Evolutionary conservation across 1,140 invertebrate genomes (phyloP), one percentile per base, ranked within the genome.

Genomic region (Odontomachus brunneus): DNA sequence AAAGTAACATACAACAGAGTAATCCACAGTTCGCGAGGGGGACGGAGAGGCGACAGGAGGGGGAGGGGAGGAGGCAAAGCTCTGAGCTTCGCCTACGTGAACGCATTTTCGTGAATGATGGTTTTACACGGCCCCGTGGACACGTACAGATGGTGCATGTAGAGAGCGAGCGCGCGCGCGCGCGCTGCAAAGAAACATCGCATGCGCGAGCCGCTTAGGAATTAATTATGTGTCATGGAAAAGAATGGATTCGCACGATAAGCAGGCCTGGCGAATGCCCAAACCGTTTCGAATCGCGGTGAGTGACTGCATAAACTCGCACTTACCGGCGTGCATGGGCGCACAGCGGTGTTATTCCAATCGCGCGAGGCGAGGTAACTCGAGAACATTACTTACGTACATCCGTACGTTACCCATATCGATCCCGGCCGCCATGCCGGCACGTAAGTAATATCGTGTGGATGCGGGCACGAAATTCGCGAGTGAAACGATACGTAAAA

Each of bases 401-500:
- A 55, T 22, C 14, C 19, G n/a, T 29, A 71, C 38, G 38, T 71
- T 80, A 71, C 19, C 67, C 17, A 9, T 19, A 59, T 80, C 33
- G 29, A 78, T 66, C 15, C 51, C 1, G 9, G 12, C 22, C 19
- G 62, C 33, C 26, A 12, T 49, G 51, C 38, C 53, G 51, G 65
- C 44, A 62, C 48, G 19, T 62, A 65, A 83, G 38, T 65, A 75
- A 67, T 76, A 76, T 49, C 51, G 33, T n/a, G 44, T 49, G 22
- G 48, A 57, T 44, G 29, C 48, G 38, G 48, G 12, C 24, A n/a
- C 57, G 51, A 75, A 84, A 67, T 73, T 60, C 76, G 55, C 59
- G 80, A 44, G 48, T 65, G 75, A 88, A 89, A 88, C 74, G 87
- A 84, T 81, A 86, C 82, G 87, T 88, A 90, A 86, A 89, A 89